A percentile compares a stretch with the other conserved stretches of the same genome.
Evolutionary conservation across 2,888 invertebrate genomes (phyloP).

Genomic region (Dasypogon diadema): DNA sequence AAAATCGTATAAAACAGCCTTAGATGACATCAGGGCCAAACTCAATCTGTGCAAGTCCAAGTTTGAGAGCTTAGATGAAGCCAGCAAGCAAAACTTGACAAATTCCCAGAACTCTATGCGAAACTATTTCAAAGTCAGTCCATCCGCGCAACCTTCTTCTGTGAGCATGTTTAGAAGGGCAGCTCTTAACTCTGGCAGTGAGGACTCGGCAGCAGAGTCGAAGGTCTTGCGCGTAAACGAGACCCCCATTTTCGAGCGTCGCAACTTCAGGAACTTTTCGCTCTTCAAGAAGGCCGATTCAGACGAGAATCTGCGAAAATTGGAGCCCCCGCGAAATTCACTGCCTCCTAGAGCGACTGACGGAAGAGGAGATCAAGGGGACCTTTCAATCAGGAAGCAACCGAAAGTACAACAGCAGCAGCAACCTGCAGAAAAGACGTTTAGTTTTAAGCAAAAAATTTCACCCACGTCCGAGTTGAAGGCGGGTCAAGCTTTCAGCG

Average conservation of each 20-base stretch:
- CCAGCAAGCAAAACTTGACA: constrained; percentile 64
- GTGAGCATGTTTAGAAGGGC: constrained; percentile 52
- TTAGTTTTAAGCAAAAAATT: constrained; percentile 57
- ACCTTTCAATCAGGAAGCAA: constrained; percentile 1
- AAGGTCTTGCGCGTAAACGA: constrained; percentile 66
- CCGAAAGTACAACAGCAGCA: constrained; percentile 30
- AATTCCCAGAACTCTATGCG: constrained; percentile 66
- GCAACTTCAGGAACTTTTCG: constrained; percentile 56
- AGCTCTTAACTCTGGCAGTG: constrained; percentile 36
- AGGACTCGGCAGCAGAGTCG: constrained; percentile 60
- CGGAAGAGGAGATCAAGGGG: constrained; percentile 47
- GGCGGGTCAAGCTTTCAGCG: constrained; percentile 53
- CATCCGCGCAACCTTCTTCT: constrained; percentile 9
- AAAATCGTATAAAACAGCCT: constrained; percentile 63
- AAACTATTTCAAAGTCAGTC: constrained; percentile 62
- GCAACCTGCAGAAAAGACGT: constrained; percentile 55
- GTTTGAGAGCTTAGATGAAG: constrained; percentile 66
- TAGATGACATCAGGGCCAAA: constrained; percentile 66
- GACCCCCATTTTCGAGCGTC: constrained; percentile 67
- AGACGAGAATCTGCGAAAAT: constrained; percentile 64
- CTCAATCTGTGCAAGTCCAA: constrained; percentile 66
- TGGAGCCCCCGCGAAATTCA: background rate
- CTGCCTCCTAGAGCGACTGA: no score
- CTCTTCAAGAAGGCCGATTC: constrained; percentile 61
- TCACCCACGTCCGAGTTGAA: constrained; percentile 58